Percentiles rank a stretch among this genome's conserved stretches.
Conservation (phyloP, 2,113 vertebrate species). For the Archilochus colubris region DNA sequence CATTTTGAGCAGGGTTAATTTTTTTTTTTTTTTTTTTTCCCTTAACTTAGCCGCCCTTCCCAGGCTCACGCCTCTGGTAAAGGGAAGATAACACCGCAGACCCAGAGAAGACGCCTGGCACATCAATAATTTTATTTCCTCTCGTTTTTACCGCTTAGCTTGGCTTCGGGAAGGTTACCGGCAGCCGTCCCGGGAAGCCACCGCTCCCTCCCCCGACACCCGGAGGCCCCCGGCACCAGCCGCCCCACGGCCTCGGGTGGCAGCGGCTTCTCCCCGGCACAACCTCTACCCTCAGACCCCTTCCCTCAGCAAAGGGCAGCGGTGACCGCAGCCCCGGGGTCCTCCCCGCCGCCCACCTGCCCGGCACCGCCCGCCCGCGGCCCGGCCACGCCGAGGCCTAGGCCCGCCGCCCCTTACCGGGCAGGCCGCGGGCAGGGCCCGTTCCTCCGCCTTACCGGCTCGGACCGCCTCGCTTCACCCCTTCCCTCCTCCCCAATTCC, state of each 20-base stretch:
- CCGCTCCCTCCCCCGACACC: neutral
- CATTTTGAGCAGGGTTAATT: rapidly evolving
- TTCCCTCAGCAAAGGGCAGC: no score
- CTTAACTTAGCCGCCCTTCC: neutral
- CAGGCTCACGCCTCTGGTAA: neutral
- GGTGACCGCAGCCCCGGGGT: neutral
- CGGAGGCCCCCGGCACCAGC: neutral
- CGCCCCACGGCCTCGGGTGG: neutral
- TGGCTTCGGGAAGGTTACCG: neutral
- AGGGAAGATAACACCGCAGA: neutral
- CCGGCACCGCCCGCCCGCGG: neutral
- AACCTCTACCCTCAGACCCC: neutral
- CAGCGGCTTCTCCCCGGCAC: neutral
- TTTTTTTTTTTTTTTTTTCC: no score
- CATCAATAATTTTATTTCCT: rapidly evolving
- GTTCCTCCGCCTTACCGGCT: no score
- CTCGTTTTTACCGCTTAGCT: neutral
- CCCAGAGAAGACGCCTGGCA: rapidly evolving
- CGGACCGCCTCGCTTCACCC: no score
- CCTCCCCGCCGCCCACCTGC: neutral
- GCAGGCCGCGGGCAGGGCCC: neutral
- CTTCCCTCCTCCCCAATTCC: neutral
- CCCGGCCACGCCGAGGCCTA: neutral
- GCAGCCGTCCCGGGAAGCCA: neutral
- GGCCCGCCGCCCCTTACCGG: neutral